phyloP scores from a whole-genome alignment of 2,888 invertebrate species.

The Epsilonema sp. region DNA sequence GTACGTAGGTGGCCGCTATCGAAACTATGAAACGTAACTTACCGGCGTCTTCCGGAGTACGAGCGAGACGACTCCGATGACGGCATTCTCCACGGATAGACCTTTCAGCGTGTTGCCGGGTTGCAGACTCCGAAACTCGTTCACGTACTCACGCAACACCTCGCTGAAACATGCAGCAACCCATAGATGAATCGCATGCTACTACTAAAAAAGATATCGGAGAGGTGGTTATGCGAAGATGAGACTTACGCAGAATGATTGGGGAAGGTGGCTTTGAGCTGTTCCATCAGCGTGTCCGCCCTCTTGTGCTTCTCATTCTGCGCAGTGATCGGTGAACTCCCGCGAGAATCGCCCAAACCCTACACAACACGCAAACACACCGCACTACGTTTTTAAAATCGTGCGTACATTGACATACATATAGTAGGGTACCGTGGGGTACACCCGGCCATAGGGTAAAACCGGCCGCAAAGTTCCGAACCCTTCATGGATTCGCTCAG shows the following conservation, averaged over 20 bases:
- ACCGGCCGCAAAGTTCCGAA: no score
- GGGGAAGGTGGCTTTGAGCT: slow-evolving; percentile 4
- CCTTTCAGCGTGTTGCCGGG: slow-evolving; percentile 4
- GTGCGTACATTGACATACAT: no score
- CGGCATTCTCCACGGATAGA: slow-evolving; percentile 3
- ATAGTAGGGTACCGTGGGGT: no score
- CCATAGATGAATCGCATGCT: no score
- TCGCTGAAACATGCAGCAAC: no score
- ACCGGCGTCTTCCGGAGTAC: not conserved
- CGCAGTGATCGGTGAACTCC: not conserved
- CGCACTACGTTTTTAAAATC: no score
- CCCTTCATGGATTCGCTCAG: no score
- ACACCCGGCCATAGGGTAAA: no score
- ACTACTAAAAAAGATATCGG: no score
- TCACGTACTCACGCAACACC: slow-evolving; percentile 2
- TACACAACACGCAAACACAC: not conserved
- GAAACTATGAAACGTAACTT: no score
- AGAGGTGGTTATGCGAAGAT: no score
- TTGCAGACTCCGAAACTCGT: slow-evolving; percentile 4
- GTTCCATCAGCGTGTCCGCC: slow-evolving; percentile 6
- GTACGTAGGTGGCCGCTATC: no score
- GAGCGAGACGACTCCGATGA: slow-evolving; percentile 2
- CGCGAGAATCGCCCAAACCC: not conserved
- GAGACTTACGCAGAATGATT: not conserved
- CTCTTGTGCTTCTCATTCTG: slow-evolving; percentile 1